Evolutionary conservation across 2,113 vertebrate genomes (phyloP).

Genomic region (Pseudonaja textilis): DNA sequence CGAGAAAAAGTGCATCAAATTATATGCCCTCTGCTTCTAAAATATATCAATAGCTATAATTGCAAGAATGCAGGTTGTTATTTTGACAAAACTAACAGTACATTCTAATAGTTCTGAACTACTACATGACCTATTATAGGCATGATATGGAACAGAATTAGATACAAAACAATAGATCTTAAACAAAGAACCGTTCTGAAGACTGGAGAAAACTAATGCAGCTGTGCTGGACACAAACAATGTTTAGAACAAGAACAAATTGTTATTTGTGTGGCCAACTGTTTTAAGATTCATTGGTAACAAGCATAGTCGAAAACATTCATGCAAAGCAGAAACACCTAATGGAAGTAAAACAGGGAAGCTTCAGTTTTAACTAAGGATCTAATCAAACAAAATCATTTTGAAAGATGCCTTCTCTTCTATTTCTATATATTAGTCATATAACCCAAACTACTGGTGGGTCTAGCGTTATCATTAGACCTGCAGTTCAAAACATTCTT

Average conservation of each 20-base stretch:
- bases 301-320: background rate
- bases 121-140: background rate
- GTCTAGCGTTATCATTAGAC: background rate
- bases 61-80: background rate
- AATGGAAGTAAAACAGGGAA: background rate
- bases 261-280: conserved; percentile 4
- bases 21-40: background rate
- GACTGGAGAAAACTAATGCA: background rate
- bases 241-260: conserved; percentile 8
- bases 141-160: background rate
- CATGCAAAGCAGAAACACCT: background rate
- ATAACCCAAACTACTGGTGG: background rate
- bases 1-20: too few species aligned
- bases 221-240: conserved; percentile 10
- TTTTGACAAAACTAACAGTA: background rate
- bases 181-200: background rate
- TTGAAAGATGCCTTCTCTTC: background rate
- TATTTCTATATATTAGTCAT: background rate
- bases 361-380: background rate
- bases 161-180: background rate
- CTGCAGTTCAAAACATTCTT: background rate
- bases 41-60: background rate
- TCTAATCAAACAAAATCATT: background rate
- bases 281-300: background rate
- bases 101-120: background rate